Evolutionary conservation across 2,113 vertebrate species (phyloP), one percentile per base, ranked within the genome.

Genomic region (Oreochromis tanganicae): DNA sequence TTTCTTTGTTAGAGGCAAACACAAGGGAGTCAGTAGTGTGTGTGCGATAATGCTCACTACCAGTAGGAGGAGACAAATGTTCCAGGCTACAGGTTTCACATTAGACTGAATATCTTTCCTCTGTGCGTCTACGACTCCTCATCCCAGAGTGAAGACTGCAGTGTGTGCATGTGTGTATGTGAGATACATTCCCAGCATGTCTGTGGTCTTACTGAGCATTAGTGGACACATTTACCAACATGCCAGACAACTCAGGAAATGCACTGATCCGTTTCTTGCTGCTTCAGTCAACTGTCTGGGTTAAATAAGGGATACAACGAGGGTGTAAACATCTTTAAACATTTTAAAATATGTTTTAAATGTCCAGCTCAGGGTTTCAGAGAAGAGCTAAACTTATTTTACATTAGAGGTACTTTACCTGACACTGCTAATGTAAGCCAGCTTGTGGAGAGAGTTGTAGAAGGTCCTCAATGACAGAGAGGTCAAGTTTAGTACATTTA

Each of bases 151-250:
- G 43, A 78, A 57, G 57, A 12, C 52, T 84, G 71, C 7, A 29
- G 57, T 80, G 71, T 32, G 21, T 41, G 13, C 2, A 3, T 46
- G 38, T 24, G 71, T 27, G 1, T 32, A 5, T 32, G 3, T 6
- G 80, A 50, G 6, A 50, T 36, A 55, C 88, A 93, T 93, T 91
- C 87, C 63, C 90, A 48, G 84, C 87, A 52, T 94, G 87, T 84
- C 86, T 36, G 1, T 80, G 84, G 90, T 90, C 90, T 94, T 89
- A 90, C 81, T 85, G 87, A 54, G 90, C 55, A 90, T 94, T 93
- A 94, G 87, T 75, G 71, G 84, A 91, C 84, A 87, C 85, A 87
- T 93, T 91, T 80, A 87, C 91, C 87, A 88, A 80, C 90, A 93
- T 94, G 82, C 87, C 87, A 83, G 56, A 55, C 38, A 38, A 75